Evolutionary conservation across 2,113 vertebrate genomes (phyloP).

Genomic region (Crotalus horridus): DNA sequence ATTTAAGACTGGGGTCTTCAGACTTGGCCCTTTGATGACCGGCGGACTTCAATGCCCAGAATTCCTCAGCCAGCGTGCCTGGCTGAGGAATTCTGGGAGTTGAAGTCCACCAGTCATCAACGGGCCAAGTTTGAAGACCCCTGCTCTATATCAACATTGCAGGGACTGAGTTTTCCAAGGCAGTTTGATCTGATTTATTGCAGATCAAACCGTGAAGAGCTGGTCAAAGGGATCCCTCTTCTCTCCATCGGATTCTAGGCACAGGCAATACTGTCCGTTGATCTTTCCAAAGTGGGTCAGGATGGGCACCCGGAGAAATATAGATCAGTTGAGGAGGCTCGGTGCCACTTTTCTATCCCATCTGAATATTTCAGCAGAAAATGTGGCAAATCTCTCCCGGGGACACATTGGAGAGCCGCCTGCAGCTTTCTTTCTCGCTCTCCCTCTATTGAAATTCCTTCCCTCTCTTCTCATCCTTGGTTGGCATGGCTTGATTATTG

Average conservation of each 20-base stretch:
- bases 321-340: not conserved
- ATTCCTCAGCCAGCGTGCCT: no score
- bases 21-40: no score
- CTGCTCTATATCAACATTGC: not conserved
- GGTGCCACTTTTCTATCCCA: not conserved
- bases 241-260: not conserved
- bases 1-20: no score
- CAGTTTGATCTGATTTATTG: not conserved
- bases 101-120: no score
- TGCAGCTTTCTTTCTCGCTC: not conserved
- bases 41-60: no score
- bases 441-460: constrained; percentile 67
- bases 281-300: not conserved
- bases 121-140: not conserved
- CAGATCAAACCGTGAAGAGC: not conserved
- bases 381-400: not conserved
- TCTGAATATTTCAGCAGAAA: constrained; percentile 3
- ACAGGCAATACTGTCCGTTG: not conserved
- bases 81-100: no score
- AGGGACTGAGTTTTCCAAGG: not conserved
- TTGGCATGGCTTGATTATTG: constrained; percentile 61
- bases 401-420: not conserved
- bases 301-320: not conserved
- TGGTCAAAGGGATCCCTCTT: not conserved
- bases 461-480: constrained; percentile 54